Base-by-base conservation (phyloP, 2,113 vertebrate species). In the Pseudopipra pipra region DNA sequence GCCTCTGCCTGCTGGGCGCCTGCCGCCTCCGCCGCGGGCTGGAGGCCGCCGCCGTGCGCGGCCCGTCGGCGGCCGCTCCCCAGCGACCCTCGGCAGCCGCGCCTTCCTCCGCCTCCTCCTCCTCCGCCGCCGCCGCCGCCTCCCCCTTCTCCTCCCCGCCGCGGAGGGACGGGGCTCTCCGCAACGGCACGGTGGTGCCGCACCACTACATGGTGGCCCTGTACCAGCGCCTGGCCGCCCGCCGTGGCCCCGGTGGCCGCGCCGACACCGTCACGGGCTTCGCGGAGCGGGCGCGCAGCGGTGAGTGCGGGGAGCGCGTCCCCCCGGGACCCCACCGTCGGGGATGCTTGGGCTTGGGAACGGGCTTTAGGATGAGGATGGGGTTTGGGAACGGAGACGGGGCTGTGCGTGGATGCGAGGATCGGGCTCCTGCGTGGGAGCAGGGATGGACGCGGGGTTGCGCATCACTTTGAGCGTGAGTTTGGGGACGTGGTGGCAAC, bases 241-340 rank as follows among this genome's bases (percentile, higher is more conserved):
- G 96, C 63, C 92, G 89, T 27, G 39, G 41, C 3, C 81, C 88
- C 72, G 95, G 81, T 65, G 80, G 92, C 91, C 94, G 87, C 72
- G 97, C 98, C 28, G 98, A 98, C 96, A 98, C 98, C 3, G 98
- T 98, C 91, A 98, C 98, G 78, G 98, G 98, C 97, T 99, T 99
- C 96, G 97, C 97, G 31, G 98, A 99, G 89, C 97, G 97, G 95
- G 97, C 97, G 77, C 95, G 88, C 73, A 94, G 84, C 82, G 95
- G 95, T 96, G 97, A 96, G 96, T 82, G 65, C 49, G 14, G 63
- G 52, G 15, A 75, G 67, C 58, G 11, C 75, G 15, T 30, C 47
- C 31, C 78, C 12, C 74, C 55, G 81, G 41, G 35, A 61, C 49
- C 24, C 43, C 44, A 39, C 87, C 87, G 61, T 55, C 86, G 54